These are phyloP conservation scores for Scelioninae gen. 2 DNA, from an alignment of 2,888 invertebrate species.

Conservation along the genomic window DNA sequence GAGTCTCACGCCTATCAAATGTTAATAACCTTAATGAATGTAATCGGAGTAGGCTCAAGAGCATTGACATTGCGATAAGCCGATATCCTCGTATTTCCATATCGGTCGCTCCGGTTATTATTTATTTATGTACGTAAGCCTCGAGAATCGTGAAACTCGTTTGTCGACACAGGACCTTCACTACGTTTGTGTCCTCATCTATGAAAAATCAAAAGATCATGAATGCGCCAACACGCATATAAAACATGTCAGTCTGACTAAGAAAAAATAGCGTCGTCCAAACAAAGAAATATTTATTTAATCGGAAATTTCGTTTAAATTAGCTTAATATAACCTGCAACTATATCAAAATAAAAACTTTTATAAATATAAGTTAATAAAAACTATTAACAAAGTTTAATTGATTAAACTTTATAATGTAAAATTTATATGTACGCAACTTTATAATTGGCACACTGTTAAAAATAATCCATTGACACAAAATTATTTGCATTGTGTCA, in stretches of 20 bases:
- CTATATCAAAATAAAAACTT: conserved; percentile 43
- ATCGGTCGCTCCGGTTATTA: conserved; percentile 69
- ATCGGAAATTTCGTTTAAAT: conserved; percentile 46
- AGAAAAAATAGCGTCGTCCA: conserved; percentile 18
- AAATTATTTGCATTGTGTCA: no score
- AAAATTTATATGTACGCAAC: no score
- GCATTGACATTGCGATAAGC: conserved; percentile 71
- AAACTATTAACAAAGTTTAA: no score
- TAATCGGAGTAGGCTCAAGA: conserved; percentile 68
- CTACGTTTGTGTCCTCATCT: conserved; percentile 63
- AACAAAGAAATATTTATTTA: conserved; percentile 47
- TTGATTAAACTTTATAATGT: no score
- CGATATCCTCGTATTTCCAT: conserved; percentile 68
- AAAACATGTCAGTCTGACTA: conserved; percentile 22
- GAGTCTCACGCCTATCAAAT: conserved; percentile 68
- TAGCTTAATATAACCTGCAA: conserved; percentile 42
- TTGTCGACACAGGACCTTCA: conserved; percentile 65
- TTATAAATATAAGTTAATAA: no score
- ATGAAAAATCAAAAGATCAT: conserved; percentile 59
- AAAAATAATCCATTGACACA: no score
- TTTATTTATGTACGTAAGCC: conserved; percentile 71
- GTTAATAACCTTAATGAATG: conserved; percentile 72
- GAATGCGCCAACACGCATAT: conserved; percentile 54
- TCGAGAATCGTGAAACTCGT: conserved; percentile 68
- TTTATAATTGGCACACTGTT: no score